Conservation (phyloP, 1,140 invertebrate species). For the Drosophila nannoptera region DNA sequence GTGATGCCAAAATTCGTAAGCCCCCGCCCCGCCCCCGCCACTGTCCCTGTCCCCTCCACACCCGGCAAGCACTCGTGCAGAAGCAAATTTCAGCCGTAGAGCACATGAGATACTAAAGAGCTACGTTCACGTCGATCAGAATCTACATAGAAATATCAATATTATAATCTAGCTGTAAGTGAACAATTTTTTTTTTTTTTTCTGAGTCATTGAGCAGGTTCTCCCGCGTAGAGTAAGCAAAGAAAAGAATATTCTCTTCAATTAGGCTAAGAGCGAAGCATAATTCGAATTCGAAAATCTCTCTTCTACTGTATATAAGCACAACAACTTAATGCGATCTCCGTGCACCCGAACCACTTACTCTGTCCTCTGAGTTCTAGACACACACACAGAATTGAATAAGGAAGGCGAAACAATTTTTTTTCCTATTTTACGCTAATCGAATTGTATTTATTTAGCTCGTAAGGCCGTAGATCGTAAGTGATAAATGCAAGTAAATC, state of each 20-base stretch:
- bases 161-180: too few species aligned
- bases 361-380: slow-evolving; percentile 29
- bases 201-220: background rate
- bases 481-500: slow-evolving; percentile 4
- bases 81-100: slow-evolving; percentile 38
- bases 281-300: background rate
- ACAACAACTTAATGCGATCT: slow-evolving; percentile 37
- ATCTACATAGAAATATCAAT: too few species aligned
- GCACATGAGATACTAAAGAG: slow-evolving; percentile 20
- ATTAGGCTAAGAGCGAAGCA: background rate
- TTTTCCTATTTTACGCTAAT: background rate
- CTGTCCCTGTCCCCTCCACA: background rate
- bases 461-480: slow-evolving; percentile 28
- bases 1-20: slow-evolving; percentile 57
- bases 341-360: slow-evolving; percentile 26
- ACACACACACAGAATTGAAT: background rate
- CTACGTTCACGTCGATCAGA: slow-evolving; percentile 11
- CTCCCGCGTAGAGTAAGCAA: background rate
- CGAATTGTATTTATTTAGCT: slow-evolving; percentile 39
- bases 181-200: too few species aligned
- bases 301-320: slow-evolving; percentile 30
- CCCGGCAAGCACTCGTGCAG: slow-evolving; percentile 10
- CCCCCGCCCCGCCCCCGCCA: slow-evolving; percentile 4
- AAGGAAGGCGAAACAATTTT: background rate
- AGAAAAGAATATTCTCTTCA: background rate